Evolutionary conservation across 2,797 vertebrate genomes (phyloP), one percentile per base, ranked within the genome.

Genomic region (Falco concolor): DNA sequence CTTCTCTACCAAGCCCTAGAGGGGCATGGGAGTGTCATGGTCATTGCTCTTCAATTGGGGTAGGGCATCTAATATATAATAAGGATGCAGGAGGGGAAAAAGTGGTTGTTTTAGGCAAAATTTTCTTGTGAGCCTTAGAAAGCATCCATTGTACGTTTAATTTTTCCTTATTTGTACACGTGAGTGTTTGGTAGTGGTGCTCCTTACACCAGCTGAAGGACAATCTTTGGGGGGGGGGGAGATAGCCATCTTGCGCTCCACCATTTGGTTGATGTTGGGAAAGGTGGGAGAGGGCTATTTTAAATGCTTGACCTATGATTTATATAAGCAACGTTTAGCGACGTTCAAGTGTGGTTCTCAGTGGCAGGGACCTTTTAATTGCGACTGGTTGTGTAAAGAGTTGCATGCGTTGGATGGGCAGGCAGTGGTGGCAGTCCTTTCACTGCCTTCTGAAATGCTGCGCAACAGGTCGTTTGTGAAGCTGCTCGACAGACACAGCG

Each of bases 81-180:
- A 34, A 74, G 38, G 32, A 36, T 28, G 5, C 22, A 80, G 34
- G 38, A 64, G 25, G 22, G 50, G 50, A 53, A 12, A 42, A 45
- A 59, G 44, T 21, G 17, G 15, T 44, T 17, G n/a, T 80, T 72
- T 14, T 24, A 27, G 14, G 28, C 22, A 32, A 32, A 32, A 40
- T 53, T 28, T 27, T 42, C 5, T 36, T 21, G 15, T 77, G 30
- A 61, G 42, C 21, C 49, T 44, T 74, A 20, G 15, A 30, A 54
- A 57, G 14, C 2, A 0, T 44, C 16, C 17, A 18, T 44, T 44
- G 42, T 27, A 27, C 1, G 0, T 27, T 56, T 50, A 23, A 9
- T 49, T 45, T 32, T 60, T 20, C n/a, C 36, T 50, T 54, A 9
- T 7, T 72, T 76, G 86, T 34, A 8, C 17, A 38, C 5, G 0